Evolutionary conservation across 2,113 vertebrate genomes (phyloP).

Genomic region (Xyliphius kryptos): DNA sequence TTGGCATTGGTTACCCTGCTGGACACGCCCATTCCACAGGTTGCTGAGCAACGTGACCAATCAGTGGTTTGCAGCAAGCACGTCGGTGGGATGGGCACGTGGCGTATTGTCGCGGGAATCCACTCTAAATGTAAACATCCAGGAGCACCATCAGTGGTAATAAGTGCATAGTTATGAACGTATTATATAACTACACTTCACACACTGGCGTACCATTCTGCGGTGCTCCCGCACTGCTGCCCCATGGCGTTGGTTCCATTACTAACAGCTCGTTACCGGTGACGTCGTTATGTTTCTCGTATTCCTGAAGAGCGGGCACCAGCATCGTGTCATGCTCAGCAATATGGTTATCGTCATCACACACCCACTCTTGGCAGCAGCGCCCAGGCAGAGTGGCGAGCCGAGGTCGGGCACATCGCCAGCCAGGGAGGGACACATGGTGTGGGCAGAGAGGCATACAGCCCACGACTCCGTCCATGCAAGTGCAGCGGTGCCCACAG

Average conservation of each 20-base stretch:
- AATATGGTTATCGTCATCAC: conserved; percentile 50
- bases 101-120: conserved; percentile 36
- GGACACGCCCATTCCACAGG: conserved; percentile 52
- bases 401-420: conserved; percentile 44
- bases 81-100: conserved; percentile 16
- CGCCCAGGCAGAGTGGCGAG: conserved; percentile 43
- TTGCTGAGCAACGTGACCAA: conserved; percentile 53
- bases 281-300: conserved; percentile 15
- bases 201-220: conserved; percentile 25
- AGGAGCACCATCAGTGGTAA: no score
- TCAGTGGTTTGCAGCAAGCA: conserved; percentile 51
- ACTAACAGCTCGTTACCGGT: conserved; percentile 46
- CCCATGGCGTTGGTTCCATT: conserved; percentile 25
- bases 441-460: conserved; percentile 55
- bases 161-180: no score
- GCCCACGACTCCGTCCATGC: conserved; percentile 56
- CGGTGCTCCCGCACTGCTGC: conserved; percentile 29
- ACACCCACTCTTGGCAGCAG: conserved; percentile 54
- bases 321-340: conserved; percentile 31
- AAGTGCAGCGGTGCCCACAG: conserved; percentile 55
- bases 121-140: conserved; percentile 33
- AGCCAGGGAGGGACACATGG: conserved; percentile 44
- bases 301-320: background rate
- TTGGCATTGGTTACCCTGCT: conserved; percentile 53
- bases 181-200: no score